phyloP scores from a whole-genome alignment of 1,140 invertebrate species.

The Tetranychus cinnabarinus region DNA sequence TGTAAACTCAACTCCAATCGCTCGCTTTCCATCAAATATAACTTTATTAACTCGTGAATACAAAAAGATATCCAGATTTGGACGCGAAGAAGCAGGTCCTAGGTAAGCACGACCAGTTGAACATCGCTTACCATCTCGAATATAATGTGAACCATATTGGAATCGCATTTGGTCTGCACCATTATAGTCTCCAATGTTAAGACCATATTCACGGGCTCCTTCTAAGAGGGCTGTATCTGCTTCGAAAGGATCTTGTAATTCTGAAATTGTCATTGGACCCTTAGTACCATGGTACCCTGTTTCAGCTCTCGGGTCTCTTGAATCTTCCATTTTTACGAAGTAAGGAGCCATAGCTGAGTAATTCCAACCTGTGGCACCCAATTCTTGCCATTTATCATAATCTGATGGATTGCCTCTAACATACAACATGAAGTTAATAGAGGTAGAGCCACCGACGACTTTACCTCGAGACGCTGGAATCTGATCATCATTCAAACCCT shows the following conservation, averaged over 20 bases:
- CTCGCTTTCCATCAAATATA: constrained; percentile 29
- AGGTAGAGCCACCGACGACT: constrained; percentile 47
- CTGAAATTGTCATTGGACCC: background rate
- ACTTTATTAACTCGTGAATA: constrained; percentile 52
- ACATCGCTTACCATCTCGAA: background rate
- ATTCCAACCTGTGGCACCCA: constrained; percentile 78
- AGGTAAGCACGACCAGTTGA: constrained; percentile 49
- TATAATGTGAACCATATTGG: background rate
- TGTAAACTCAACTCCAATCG: constrained; percentile 13
- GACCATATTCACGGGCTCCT: background rate
- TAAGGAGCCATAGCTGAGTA: constrained; percentile 62
- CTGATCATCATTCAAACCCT: background rate
- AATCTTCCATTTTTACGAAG: constrained; percentile 56
- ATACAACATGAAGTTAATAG: constrained; percentile 91
- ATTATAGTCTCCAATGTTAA: background rate
- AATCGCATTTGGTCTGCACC: background rate
- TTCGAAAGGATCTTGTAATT: background rate
- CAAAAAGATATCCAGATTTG: constrained; percentile 62
- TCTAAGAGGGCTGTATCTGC: background rate
- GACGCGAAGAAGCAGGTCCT: constrained; percentile 45
- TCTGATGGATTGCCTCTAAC: constrained; percentile 71
- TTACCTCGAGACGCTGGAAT: constrained; percentile 39
- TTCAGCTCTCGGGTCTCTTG: background rate
- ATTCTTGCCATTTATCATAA: constrained; percentile 71
- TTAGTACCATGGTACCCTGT: background rate